A percentile compares a stretch with the other conserved stretches of the same genome.
These are phyloP conservation scores for Clupea harengus DNA, from an alignment of 2,113 vertebrate species.

Conservation along the genomic window DNA sequence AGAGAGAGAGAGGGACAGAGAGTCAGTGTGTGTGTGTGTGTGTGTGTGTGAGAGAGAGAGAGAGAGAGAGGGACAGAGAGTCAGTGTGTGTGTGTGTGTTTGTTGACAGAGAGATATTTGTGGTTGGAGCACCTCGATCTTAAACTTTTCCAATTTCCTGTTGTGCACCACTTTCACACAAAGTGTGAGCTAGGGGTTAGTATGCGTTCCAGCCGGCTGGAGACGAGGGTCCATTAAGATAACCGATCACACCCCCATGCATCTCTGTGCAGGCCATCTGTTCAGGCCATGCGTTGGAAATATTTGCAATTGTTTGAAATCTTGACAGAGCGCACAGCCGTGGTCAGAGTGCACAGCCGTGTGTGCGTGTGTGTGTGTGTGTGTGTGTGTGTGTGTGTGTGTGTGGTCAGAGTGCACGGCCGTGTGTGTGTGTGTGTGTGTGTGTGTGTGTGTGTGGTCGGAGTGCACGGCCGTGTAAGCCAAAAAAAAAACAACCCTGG, in stretches of 20 bases:
- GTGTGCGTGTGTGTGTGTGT: no score
- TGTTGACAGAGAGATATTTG: not conserved
- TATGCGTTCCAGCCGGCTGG: not conserved
- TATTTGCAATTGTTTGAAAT: slow-evolving; percentile 16
- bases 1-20: not conserved
- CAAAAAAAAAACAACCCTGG: not conserved
- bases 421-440: no score
- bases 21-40: not conserved
- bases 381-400: no score
- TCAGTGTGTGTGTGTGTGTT: not conserved
- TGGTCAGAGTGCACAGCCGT: not conserved
- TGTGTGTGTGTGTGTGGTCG: no score
- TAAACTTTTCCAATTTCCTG: slow-evolving; percentile 5
- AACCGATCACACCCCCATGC: not conserved
- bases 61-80: no score
- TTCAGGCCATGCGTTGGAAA: not conserved
- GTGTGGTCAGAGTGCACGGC: no score
- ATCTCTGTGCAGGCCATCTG: not conserved
- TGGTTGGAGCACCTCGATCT: not conserved
- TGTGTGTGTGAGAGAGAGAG: no score
- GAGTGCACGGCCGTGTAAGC: no score
- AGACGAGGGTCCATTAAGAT: not conserved
- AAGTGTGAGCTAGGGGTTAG: not conserved
- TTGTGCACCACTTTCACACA: not conserved
- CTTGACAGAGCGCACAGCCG: not conserved